Evolutionary conservation across 2,888 invertebrate species (phyloP).

Genomic region (Incurvaria masculella): DNA sequence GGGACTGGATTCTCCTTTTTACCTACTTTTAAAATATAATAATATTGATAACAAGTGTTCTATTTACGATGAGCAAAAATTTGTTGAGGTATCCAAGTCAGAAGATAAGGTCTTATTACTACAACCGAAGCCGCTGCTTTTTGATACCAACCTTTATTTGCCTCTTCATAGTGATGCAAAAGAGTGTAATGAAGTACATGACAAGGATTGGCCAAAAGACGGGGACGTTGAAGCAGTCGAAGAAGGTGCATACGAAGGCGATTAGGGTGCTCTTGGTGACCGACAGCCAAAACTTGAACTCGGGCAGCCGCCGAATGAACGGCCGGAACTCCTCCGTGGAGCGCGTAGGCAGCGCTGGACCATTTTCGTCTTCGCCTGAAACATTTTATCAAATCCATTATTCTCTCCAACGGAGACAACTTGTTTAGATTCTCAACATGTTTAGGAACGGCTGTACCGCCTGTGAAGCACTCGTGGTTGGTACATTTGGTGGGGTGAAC

Average conservation of each 20-base stretch:
- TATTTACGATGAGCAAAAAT: not conserved
- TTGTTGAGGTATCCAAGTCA: not conserved
- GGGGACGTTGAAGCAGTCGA: slow-evolving; percentile 97
- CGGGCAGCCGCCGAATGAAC: slow-evolving; percentile 93
- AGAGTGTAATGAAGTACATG: slow-evolving; percentile 98
- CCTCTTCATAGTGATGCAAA: slow-evolving; percentile 99
- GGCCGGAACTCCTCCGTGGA: slow-evolving; percentile 98
- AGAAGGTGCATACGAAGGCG: slow-evolving; percentile 90
- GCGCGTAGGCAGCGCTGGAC: slow-evolving; percentile 92
- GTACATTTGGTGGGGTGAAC: no score
- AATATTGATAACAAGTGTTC: not conserved
- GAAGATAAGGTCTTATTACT: no score
- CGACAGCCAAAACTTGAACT: slow-evolving; percentile 99
- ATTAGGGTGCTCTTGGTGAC: slow-evolving; percentile 92
- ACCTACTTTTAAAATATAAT: no score
- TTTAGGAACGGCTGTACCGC: no score
- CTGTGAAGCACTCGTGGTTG: no score
- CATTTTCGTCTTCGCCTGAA: slow-evolving; percentile 66
- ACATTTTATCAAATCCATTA: no score
- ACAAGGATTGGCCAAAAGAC: slow-evolving; percentile 99
- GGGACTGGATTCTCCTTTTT: no score
- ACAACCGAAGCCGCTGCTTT: slow-evolving; percentile 2
- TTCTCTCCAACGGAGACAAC: no score
- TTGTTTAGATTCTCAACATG: no score
- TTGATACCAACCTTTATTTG: slow-evolving; percentile 97